A percentile compares a stretch with the other conserved stretches of the same genome.
These are phyloP conservation scores for Endomychus coccineus DNA, from an alignment of 2,888 invertebrate species.

Conservation along the genomic window DNA sequence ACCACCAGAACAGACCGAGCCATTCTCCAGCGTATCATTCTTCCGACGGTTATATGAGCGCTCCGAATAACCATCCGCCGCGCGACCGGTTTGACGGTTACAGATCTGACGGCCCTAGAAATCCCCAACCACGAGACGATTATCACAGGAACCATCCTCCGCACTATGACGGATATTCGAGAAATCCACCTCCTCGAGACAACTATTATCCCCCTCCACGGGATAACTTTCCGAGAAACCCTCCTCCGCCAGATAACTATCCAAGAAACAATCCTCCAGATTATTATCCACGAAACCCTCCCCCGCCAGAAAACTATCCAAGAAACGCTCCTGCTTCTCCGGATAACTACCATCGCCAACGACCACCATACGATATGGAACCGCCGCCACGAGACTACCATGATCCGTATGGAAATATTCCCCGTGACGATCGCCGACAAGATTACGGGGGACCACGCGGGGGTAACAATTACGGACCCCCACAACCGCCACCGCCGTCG, in stretches of 20 bases:
- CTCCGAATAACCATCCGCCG: no score
- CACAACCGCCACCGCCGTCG: neutral
- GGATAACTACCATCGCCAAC: neutral
- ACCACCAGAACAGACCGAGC: no score
- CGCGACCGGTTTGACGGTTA: no score
- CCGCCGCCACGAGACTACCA: neutral
- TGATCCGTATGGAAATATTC: constrained; percentile 1
- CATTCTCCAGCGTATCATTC: no score
- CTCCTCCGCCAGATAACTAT: neutral
- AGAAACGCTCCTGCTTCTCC: neutral
- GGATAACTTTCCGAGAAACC: neutral
- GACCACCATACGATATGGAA: neutral
- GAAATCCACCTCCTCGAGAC: neutral
- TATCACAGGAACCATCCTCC: no score
- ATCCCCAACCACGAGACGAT: no score
- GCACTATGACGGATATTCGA: neutral
- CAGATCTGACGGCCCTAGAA: no score
- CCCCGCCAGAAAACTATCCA: neutral
- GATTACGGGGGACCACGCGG: neutral
- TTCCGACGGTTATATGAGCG: no score
- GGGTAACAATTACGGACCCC: neutral
- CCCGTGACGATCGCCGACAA: neutral
- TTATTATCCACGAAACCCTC: neutral
- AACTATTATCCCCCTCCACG: neutral
- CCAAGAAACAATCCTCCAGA: neutral